Percentiles rank a stretch among this genome's conserved stretches.
These are phyloP conservation scores for Denticeps clupeoides DNA, from an alignment of 2,797 vertebrate genomes.

Conservation along the genomic window DNA sequence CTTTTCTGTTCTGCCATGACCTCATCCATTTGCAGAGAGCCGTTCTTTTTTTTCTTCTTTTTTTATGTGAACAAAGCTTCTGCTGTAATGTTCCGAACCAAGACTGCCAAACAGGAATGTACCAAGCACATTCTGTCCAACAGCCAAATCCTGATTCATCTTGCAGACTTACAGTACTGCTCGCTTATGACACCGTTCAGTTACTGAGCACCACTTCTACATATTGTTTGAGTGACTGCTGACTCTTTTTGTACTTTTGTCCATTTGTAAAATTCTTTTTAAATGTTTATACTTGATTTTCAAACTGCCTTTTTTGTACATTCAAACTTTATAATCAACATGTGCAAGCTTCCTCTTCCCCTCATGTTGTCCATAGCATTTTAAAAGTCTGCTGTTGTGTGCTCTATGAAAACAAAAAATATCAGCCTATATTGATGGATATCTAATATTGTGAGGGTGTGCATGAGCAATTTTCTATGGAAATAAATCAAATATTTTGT, in stretches of 20 bases:
- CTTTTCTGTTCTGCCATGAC: conserved; percentile 34
- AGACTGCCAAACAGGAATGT: conserved; percentile 72
- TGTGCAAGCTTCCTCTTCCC: conserved; percentile 82
- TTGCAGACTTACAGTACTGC: conserved; percentile 32
- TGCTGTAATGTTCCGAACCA: no score
- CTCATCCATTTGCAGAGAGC: conserved; percentile 23
- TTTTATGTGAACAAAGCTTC: no score
- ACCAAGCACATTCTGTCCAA: conserved; percentile 57
- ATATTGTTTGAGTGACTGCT: conserved; percentile 64
- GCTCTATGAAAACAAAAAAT: conserved; percentile 67
- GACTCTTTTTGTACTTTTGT: conserved; percentile 93
- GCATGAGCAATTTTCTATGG: conserved; percentile 87
- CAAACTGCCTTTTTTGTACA: conserved; percentile 99
- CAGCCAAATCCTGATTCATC: conserved; percentile 26
- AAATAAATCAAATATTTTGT: conserved; percentile 98
- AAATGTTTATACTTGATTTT: conserved; percentile 99
- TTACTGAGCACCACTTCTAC: conserved; percentile 54
- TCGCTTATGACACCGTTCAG: conserved; percentile 12
- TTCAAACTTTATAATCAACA: conserved; percentile 90
- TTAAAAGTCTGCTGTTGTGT: conserved; percentile 75
- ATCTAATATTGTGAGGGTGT: conserved; percentile 84
- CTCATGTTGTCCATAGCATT: conserved; percentile 88
- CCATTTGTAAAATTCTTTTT: conserved; percentile 99
- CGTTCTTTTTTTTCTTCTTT: conserved; percentile 39
- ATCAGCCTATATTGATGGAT: conserved; percentile 77